Base-by-base conservation (phyloP, 2,888 invertebrate genomes). In the Pogonocherus hispidulus region DNA sequence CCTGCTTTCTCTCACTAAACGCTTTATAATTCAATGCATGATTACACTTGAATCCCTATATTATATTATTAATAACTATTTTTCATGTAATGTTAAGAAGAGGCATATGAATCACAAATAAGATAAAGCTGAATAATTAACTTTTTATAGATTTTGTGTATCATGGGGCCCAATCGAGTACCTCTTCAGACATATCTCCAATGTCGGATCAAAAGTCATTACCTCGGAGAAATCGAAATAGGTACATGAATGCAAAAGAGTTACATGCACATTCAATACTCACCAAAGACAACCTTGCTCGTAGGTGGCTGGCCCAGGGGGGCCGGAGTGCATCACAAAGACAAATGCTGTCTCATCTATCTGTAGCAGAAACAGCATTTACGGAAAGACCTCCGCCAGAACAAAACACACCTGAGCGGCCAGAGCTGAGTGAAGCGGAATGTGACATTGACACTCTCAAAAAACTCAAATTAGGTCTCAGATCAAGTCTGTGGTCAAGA, bases 191-290 rank as follows among this genome's bases (percentile, higher is more conserved):
- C 87, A 89, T 92, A 83, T 92, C 92, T 78, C 92, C 92, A 81
- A 92, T 92, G 91, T 91, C 92, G 82, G 92, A 92, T 84, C 92
- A 92, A 86, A 92, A 92, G 85, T 92, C 92, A 78, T 87, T 92
- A 82, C 92, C 92, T 78, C 88, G 92, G 82, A 89, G 92, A 89
- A 85, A 89, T 68, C 72, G 91, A 84, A 90, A 91, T 86, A 91
- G 91, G 91, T 91, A 89, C 86, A 78, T 74, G 77, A 72, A 74
- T 62, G 55, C 72, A 51, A 73, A 74, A 73, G 73, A 77, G 63
- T 71, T 75, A 67, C 73, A 72, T 70, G 67, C 69, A 65, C 75
- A 70, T 66, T 70, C 72, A 55, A 72, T 73, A 75, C 69, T 32
- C 56, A 64, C 32, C 44, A 56, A 70, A 71, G 66, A 74, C 69